phyloP scores from a whole-genome alignment of 2,113 vertebrate species.

The Eretmochelys imbricata region DNA sequence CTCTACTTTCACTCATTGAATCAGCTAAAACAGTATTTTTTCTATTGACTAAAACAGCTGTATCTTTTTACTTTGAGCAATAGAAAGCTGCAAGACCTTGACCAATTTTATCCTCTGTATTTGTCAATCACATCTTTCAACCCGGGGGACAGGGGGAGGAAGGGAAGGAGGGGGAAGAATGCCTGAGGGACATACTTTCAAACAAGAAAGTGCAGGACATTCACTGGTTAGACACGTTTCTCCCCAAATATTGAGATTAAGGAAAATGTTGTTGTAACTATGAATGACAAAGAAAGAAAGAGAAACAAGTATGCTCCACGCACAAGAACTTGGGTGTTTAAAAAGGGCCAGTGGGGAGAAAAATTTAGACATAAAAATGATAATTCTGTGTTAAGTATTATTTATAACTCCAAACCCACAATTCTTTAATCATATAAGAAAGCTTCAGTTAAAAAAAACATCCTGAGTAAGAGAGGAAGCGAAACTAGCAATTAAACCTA shows the following conservation, averaged over 20 bases:
- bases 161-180: not conserved
- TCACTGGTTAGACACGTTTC: not conserved
- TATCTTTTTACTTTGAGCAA: conserved; percentile 5
- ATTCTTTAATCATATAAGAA: not conserved
- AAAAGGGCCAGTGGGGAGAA: not conserved
- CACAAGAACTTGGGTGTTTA: not conserved
- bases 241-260: not conserved
- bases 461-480: not conserved
- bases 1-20: conserved; percentile 31
- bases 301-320: not conserved
- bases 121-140: conserved; percentile 1
- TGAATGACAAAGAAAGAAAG: not conserved
- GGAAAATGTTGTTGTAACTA: not conserved
- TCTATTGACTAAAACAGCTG: not conserved
- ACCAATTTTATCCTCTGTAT: not conserved
- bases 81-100: not conserved
- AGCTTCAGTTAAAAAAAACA: not conserved
- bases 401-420: not conserved
- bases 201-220: not conserved
- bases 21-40: conserved; percentile 5
- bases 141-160: not conserved
- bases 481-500: not conserved
- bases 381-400: not conserved
- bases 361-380: not conserved
- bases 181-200: not conserved